These are phyloP conservation scores for Eurytoma californica DNA, from an alignment of 2,888 invertebrate genomes.

Conservation along the genomic window DNA sequence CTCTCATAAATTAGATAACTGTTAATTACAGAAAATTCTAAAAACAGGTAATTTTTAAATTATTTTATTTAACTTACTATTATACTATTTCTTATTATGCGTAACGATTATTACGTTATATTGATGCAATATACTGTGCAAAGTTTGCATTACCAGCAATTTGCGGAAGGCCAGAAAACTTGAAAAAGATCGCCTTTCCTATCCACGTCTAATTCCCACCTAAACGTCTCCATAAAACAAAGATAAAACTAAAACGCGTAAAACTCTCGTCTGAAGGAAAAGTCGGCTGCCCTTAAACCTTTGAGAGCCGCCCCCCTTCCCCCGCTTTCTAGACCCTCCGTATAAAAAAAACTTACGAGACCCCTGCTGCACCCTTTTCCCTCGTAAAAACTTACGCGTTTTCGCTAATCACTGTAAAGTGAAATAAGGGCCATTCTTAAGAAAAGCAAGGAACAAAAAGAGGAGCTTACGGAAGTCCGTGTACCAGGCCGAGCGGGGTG, in stretches of 20 bases:
- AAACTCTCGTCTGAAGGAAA: constrained; percentile 27
- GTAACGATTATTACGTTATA: no score
- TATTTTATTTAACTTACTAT: no score
- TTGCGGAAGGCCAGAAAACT: no score
- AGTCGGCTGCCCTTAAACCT: neutral
- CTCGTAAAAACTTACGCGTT: constrained; percentile 50
- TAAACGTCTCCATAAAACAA: constrained; percentile 26
- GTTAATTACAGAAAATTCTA: neutral
- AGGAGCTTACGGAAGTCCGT: neutral
- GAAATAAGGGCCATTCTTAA: constrained; percentile 47
- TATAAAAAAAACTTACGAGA: constrained; percentile 34
- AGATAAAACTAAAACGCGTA: constrained; percentile 40
- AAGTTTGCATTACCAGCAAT: no score
- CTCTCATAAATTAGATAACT: no score
- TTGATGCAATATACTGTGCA: no score
- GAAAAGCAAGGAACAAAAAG: neutral
- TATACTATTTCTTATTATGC: no score
- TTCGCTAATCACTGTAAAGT: constrained; percentile 52
- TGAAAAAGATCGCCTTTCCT: neutral
- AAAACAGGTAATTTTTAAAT: neutral
- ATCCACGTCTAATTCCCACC: constrained; percentile 45
- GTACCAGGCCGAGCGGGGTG: neutral
- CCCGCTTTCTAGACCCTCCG: neutral
- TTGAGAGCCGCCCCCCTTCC: neutral
- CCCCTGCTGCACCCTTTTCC: neutral